Base-by-base conservation (phyloP, 2,113 vertebrate genomes). In the Oncorhynchus gorbuscha region DNA sequence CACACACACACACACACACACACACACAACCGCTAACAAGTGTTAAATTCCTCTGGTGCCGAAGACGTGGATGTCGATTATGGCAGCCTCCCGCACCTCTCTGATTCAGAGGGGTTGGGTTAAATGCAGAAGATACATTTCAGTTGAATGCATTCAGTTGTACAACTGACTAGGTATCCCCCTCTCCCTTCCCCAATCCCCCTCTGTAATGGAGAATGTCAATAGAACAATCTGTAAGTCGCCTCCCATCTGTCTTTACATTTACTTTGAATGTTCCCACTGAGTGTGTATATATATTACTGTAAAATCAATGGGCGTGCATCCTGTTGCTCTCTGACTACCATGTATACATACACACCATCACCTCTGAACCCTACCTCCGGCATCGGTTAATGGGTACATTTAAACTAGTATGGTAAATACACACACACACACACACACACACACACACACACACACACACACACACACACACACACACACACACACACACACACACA, bases 211-310 rank as follows among this genome's bases (percentile, higher is more conserved):
- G n/a, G 76, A 69, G 74, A 71, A 85, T 79, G 79, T 89, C 82
- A 78, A 75, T 28, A 75, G 84, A 80, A 78, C 83, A 86, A 85
- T 86, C 77, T 82, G 35, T 82, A 87, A 81, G 74, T 85, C 82
- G 67, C 73, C 81, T 88, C 83, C 84, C 79, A 77, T 85, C 85
- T 84, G 79, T 78, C 74, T 68, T 88, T 82, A 90, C 88, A 87
- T 91, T 90, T 90, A 48, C 62, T 83, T 85, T 80, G 77, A 89
- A 83, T 78, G 79, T 79, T 84, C 80, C 80, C 84, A 82, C 81
- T 72, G 77, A n/a, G 61, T 79, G 65, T 78, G 71, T 2, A 75
- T 73, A 32, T 30, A 69, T 79, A 84, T 84, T 71, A 86, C 74
- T 77, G 78, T 65, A 55, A 86, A 88, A 89, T 91, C 90, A 86